Conservation (phyloP, 2,113 vertebrate species). For the Microtus ochrogaster region DNA sequence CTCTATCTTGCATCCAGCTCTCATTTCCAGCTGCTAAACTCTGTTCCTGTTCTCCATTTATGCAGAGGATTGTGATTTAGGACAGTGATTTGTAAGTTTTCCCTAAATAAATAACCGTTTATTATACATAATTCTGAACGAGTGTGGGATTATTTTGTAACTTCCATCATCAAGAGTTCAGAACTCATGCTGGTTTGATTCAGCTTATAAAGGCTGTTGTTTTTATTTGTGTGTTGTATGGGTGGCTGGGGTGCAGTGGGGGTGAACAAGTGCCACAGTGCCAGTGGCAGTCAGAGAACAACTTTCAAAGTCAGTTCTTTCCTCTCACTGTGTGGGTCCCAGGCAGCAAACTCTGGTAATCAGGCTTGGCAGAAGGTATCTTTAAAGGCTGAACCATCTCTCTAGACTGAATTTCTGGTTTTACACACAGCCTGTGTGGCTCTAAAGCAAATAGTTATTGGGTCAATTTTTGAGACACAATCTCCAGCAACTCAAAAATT, state of each 20-base stretch:
- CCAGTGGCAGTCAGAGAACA: background rate
- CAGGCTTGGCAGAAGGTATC: background rate
- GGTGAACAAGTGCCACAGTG: background rate
- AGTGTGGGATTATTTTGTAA: no score
- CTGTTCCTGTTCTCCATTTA: no score
- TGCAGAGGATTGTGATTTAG: no score
- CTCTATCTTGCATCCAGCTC: no score
- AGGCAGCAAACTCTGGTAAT: background rate
- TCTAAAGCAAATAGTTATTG: background rate
- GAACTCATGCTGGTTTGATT: background rate
- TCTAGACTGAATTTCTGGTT: background rate
- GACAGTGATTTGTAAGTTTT: no score
- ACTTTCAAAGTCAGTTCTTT: background rate
- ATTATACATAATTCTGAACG: no score
- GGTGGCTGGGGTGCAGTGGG: background rate
- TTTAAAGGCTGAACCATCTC: background rate
- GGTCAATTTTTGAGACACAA: slow-evolving; percentile 15
- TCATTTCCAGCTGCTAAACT: no score
- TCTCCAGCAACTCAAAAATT: background rate
- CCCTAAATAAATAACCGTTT: no score
- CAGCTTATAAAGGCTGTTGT: background rate
- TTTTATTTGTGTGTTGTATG: background rate
- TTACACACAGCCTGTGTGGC: background rate
- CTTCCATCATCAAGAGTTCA: background rate
- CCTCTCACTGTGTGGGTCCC: background rate